Percentiles rank a stretch among this genome's conserved stretches.
phyloP scores from a whole-genome alignment of 2,888 invertebrate genomes.

The Ceraclea dissimilis region DNA sequence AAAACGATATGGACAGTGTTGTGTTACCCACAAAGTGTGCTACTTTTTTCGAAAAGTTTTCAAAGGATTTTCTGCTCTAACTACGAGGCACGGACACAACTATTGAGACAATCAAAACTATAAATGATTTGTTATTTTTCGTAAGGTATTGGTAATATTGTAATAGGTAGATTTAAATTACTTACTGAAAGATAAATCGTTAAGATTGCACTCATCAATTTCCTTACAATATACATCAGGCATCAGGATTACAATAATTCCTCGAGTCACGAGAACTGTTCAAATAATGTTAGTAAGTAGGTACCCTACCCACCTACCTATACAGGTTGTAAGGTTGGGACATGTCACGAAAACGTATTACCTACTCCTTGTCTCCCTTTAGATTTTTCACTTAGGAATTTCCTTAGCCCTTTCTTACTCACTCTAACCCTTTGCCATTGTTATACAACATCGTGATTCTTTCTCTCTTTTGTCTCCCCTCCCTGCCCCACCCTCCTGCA shows the following conservation, averaged over 20 bases:
- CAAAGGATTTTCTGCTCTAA: too few relatives aligned
- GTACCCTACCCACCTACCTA: background rate
- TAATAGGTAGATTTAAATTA: too few relatives aligned
- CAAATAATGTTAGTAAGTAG: background rate
- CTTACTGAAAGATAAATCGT: background rate
- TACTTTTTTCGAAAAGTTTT: too few relatives aligned
- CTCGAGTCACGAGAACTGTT: background rate
- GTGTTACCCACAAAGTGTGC: too few relatives aligned
- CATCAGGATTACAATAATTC: background rate
- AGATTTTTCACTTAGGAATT: conserved; percentile 1
- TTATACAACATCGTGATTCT: background rate
- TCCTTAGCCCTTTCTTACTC: background rate
- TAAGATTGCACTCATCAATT: background rate
- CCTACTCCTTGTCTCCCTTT: background rate
- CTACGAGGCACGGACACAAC: too few relatives aligned
- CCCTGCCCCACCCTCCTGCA: background rate
- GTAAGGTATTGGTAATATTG: too few relatives aligned
- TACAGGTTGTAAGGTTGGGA: background rate
- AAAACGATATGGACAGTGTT: too few relatives aligned
- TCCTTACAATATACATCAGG: background rate
- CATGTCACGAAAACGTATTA: conserved; percentile 1
- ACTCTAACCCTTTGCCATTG: background rate
- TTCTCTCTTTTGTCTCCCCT: conserved; percentile 5
- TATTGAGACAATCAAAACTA: too few relatives aligned
- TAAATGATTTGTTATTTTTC: too few relatives aligned